A percentile compares a stretch with the other conserved stretches of the same genome.
Conservation (phyloP, 2,888 invertebrate species). For the Glyphotaelius pellucidus region DNA sequence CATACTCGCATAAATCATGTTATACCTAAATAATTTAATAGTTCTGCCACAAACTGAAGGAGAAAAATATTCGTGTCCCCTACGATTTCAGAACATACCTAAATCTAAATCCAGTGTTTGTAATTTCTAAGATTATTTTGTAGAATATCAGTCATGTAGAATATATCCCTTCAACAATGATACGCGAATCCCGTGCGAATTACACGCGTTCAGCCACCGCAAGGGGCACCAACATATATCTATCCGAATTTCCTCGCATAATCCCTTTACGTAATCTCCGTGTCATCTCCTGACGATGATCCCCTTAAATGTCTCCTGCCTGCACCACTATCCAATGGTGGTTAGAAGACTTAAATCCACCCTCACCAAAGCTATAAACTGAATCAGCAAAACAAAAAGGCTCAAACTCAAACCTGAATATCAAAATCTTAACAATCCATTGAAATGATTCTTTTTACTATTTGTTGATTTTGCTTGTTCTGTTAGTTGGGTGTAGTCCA, state of each 20-base stretch:
- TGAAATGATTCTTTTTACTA: neutral
- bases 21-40: neutral
- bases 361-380: neutral
- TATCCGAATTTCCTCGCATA: constrained; percentile 23
- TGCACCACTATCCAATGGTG: constrained; percentile 62
- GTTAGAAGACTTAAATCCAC: constrained; percentile 56
- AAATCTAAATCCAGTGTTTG: neutral
- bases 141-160: neutral
- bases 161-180: neutral
- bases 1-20: neutral
- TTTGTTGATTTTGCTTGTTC: neutral
- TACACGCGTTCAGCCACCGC: constrained; percentile 3
- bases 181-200: constrained; percentile 4
- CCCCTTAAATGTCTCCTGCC: constrained; percentile 61
- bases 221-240: constrained; percentile 5
- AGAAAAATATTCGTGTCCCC: neutral
- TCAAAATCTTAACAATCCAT: neutral
- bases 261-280: constrained; percentile 56
- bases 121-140: neutral
- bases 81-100: neutral
- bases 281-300: constrained; percentile 62
- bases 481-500: neutral
- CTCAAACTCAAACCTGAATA: neutral
- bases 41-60: neutral
- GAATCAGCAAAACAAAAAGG: constrained; percentile 5